Base-by-base conservation (phyloP, 1,140 invertebrate species). In the Ostrea edulis region DNA sequence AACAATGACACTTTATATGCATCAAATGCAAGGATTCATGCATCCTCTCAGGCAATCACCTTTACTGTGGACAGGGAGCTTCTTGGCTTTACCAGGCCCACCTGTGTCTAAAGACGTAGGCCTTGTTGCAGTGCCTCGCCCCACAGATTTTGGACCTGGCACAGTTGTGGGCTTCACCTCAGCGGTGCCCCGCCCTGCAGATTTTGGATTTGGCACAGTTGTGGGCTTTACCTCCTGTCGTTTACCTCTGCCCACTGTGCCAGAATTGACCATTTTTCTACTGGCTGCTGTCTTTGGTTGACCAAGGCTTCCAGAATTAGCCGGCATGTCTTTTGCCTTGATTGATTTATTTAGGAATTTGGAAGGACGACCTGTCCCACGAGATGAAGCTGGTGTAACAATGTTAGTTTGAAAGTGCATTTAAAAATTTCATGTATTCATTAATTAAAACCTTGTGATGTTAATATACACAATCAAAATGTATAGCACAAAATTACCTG, bases 401-500 rank as follows among this genome's bases (percentile, higher is more conserved):
- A 14, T 77, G 68, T 77, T 77, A 77, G 68, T 77, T 22, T 14
- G 3, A 77, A 29, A 14, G 29, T 35, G 14, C 29, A 25, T 35
- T 77, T 35, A 5, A 35, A 12, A 35, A 62, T 62, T 62, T 62
- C 35, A 44, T 44, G 35, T 44, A 44, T 44, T n/a, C n/a, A n/a
- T n/a, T n/a, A n/a, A n/a, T n/a, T n/a, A 9, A 12, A 20, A 20
- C 55, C 17, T 20, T 11, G 68, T 77, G 68, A 77, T 25, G 22
- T 77, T 77, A 77, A 8, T 7, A 0, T 29, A 35, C 29, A 35
- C 29, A 25, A 44, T 77, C 12, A 29, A 77, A 77, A 17, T 44
- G 5, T 35, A 77, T 12, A 77, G 25, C 29, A 62, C 55, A 62
- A 77, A 35, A 77, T 77, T 77, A 77, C 68, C 68, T 77, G 68